Conservation (phyloP, 2,888 invertebrate species). For the Amphipyra berbera region DNA sequence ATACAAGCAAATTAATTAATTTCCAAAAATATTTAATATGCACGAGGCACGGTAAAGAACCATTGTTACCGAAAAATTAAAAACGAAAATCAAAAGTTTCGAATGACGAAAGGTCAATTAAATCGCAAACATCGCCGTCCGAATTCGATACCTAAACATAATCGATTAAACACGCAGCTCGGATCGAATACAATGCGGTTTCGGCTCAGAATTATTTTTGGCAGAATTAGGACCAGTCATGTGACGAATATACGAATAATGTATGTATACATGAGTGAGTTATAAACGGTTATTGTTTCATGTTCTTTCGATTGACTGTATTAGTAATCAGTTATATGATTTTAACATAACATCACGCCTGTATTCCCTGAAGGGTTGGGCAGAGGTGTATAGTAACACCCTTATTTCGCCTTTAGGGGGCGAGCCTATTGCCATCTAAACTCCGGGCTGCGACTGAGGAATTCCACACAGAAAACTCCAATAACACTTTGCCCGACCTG, state of each 20-base stretch:
- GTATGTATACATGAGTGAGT: constrained; percentile 13
- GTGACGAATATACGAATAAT: constrained; percentile 49
- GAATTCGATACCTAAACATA: constrained; percentile 84
- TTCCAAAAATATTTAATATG: background rate
- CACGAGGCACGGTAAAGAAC: background rate
- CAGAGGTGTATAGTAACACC: no score
- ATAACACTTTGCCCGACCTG: no score
- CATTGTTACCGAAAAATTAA: constrained; percentile 44
- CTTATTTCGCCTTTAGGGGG: no score
- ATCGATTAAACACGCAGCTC: constrained; percentile 86
- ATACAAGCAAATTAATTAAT: background rate
- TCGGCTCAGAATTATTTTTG: constrained; percentile 61
- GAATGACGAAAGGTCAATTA: constrained; percentile 62
- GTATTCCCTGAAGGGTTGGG: no score
- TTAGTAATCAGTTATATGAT: background rate
- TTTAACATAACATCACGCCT: no score
- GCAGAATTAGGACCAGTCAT: constrained; percentile 64
- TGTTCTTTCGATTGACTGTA: constrained; percentile 7
- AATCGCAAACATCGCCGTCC: constrained; percentile 67
- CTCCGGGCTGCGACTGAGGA: no score
- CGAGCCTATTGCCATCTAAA: no score
- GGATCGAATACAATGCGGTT: constrained; percentile 77
- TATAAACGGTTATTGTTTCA: constrained; percentile 43
- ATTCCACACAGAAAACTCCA: no score
- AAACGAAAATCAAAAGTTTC: constrained; percentile 47